Evolutionary conservation across 2,797 vertebrate species (phyloP), one percentile per base, ranked within the genome.

Genomic region (Prunella strophiata): DNA sequence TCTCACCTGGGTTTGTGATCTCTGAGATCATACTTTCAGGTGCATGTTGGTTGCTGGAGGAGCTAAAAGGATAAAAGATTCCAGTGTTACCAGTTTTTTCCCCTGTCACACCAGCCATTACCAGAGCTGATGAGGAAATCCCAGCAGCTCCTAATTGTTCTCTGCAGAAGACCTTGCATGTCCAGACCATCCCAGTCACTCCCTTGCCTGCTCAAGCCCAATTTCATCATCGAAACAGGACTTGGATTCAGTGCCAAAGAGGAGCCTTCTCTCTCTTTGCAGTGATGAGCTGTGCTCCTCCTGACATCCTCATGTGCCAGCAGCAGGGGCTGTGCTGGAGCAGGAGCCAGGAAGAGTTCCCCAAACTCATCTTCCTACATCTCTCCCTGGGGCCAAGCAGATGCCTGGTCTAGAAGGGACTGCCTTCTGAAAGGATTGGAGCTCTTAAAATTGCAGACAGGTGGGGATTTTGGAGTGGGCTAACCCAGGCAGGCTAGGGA

Each of bases 11-110:
- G 34, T 66, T 77, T 77, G 43, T 67, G 47, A 77, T 88, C 78
- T 61, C 91, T 88, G 89, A 94, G 75, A 48, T 89, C 87, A 91
- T 77, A 82, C 81, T 88, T 91, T 78, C 68, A 91, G 84, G 73
- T 76, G n/a, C 2, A 3, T 7, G 27, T 36, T 89, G 34, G 67
- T 92, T 76, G 36, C n/a, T 63, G 58, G 54, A 85, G 62, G 58
- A 80, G 74, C 29, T 47, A 76, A 93, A 91, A 74, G 86, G 62
- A 80, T 82, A 89, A 95, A 95, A 81, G 45, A 29, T 86, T 78
- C 54, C 63, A 83, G 72, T 1, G 1, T 73, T 86, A 84, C n/a
- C 34, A 70, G 19, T 67, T 91, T 86, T 63, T 62, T 58, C 38
- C 59, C 13, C 13, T 73, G 66, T 55, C 88, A 51, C 0, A 0